Conservation (phyloP, 2,113 vertebrate species). For the Stigmatopora nigra region DNA sequence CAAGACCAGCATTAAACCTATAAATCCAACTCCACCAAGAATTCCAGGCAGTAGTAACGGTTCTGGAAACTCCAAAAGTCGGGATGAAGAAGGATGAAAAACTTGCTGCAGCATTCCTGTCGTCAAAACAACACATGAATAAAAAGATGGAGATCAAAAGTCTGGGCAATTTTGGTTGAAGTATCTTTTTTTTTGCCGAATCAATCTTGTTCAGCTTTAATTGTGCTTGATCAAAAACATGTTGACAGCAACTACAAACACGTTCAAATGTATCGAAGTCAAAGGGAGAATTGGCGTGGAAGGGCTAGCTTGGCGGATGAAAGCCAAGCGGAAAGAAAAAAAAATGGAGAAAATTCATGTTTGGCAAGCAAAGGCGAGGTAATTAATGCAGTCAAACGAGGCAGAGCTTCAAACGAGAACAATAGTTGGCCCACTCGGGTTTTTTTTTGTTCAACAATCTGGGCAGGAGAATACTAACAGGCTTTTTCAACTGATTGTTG, state of each 20-base stretch:
- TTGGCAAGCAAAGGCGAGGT: background rate
- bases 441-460: too few species aligned
- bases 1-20: slow-evolving; percentile 78
- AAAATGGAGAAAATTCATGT: background rate
- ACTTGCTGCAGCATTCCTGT: slow-evolving; percentile 78
- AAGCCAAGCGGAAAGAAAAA: background rate
- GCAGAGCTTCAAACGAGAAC: background rate
- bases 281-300: background rate
- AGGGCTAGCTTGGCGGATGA: background rate
- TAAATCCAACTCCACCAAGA: slow-evolving; percentile 80
- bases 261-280: background rate
- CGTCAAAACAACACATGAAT: slow-evolving; percentile 13
- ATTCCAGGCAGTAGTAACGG: slow-evolving; percentile 78
- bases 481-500: too few species aligned
- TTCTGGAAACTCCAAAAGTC: slow-evolving; percentile 73
- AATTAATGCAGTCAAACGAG: background rate
- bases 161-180: background rate
- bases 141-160: background rate
- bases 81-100: slow-evolving; percentile 74
- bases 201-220: background rate
- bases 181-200: background rate
- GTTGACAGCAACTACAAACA: background rate
- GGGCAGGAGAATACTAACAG: too few species aligned
- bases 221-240: background rate
- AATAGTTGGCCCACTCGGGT: too few species aligned